Conservation (phyloP, 1,140 invertebrate genomes). For the Harlomillsia oculata region DNA sequence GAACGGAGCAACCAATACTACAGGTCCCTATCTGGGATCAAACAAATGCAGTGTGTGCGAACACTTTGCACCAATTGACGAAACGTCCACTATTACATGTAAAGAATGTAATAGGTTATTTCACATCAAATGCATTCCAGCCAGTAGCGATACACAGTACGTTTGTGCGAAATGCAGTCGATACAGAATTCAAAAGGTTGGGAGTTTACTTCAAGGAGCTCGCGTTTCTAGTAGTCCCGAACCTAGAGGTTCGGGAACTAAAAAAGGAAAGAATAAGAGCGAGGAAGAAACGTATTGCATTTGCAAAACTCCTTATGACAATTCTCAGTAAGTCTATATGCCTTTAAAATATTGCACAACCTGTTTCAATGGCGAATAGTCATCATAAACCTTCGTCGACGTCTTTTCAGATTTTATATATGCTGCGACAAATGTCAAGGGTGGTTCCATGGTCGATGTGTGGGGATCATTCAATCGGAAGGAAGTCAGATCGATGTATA, state of each 20-base stretch:
- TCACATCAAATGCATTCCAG: too few relatives aligned
- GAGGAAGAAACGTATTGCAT: conserved; percentile 88
- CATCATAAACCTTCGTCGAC: conserved; percentile 12
- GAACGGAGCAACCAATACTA: too few relatives aligned
- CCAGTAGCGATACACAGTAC: too few relatives aligned
- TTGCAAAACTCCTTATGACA: conserved; percentile 89
- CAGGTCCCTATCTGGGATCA: too few relatives aligned
- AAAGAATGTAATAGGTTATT: too few relatives aligned
- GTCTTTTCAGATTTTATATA: conserved; percentile 71
- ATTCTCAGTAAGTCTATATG: conserved; percentile 46
- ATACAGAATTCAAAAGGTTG: too few relatives aligned
- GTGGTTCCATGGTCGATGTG: conserved; percentile 97
- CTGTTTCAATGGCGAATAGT: background rate
- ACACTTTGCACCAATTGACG: too few relatives aligned
- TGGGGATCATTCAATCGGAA: conserved; percentile 87
- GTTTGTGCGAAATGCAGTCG: too few relatives aligned
- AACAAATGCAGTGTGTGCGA: too few relatives aligned
- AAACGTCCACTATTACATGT: too few relatives aligned
- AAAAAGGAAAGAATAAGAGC: conserved; percentile 48
- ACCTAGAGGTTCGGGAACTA: conserved; percentile 19
- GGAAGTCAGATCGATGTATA: conserved; percentile 93
- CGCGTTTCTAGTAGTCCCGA: conserved; percentile 25
- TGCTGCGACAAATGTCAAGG: conserved; percentile 96
- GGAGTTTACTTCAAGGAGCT: too few relatives aligned
- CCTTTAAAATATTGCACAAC: background rate